phyloP scores from a whole-genome alignment of 53 echinoderm and acorn worm species.

The Temnopleurus reevesii region DNA sequence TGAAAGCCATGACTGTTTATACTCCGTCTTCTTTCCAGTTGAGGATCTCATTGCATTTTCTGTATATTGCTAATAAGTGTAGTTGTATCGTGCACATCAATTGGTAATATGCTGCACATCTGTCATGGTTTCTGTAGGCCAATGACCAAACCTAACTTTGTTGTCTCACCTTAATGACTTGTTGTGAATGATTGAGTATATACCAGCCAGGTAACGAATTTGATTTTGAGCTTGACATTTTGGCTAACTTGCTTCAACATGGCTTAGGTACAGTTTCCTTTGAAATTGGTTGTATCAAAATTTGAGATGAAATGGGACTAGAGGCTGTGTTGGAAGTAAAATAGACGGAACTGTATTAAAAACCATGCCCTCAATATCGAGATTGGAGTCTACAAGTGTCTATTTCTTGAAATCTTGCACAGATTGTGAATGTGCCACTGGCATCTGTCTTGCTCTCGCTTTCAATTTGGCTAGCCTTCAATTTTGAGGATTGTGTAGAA shows the following conservation, averaged over 20 bases:
- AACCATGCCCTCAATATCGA: too few relatives aligned
- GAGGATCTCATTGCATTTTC: neutral
- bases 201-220: conserved; percentile 6
- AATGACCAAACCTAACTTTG: neutral
- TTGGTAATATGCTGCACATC: neutral
- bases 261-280: neutral
- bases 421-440: neutral
- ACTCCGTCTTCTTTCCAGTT: too few relatives aligned
- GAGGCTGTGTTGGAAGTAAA: neutral
- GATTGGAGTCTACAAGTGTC: neutral
- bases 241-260: neutral
- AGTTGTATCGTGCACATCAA: neutral
- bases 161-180: conserved; percentile 19
- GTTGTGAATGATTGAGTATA: conserved; percentile 11
- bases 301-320: neutral
- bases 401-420: neutral
- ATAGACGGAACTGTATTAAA: neutral
- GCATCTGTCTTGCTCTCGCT: neutral
- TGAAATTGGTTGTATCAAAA: neutral
- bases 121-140: neutral
- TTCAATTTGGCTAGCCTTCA: neutral
- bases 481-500: too few relatives aligned
- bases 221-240: conserved; percentile 24
- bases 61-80: neutral
- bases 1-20: too few relatives aligned